These are phyloP conservation scores for Enteromius argenteus DNA, from an alignment of 2,797 vertebrate genomes.

Conservation along the genomic window DNA sequence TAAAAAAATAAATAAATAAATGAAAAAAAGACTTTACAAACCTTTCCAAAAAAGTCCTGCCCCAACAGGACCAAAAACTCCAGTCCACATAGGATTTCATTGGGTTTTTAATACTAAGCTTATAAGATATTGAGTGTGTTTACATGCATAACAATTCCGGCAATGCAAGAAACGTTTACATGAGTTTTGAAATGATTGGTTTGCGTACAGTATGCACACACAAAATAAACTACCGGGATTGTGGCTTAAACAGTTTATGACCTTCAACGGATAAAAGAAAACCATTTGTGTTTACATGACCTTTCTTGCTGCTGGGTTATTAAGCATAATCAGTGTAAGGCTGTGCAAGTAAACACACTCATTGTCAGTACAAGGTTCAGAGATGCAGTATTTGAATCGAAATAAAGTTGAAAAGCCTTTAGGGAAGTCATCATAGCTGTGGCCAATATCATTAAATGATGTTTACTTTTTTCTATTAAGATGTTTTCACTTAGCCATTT, in stretches of 20 bases:
- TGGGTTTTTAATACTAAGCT: not conserved
- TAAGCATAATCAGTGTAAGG: constrained; percentile 15
- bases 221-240: not conserved
- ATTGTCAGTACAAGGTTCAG: constrained; percentile 14
- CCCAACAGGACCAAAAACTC: not conserved
- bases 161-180: not conserved
- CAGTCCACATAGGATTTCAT: not conserved
- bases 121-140: constrained; percentile 20
- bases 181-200: not conserved
- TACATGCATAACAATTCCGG: not conserved
- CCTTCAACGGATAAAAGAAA: not conserved
- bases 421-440: constrained; percentile 11
- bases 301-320: constrained; percentile 10
- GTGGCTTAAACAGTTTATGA: not conserved
- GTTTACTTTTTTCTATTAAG: constrained; percentile 21
- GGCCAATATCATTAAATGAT: constrained; percentile 2
- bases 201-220: not conserved
- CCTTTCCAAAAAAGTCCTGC: not conserved
- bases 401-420: constrained; percentile 23
- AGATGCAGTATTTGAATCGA: constrained; percentile 31
- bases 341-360: constrained; percentile 26
- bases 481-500: constrained; percentile 25
- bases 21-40: not conserved
- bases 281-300: constrained; percentile 1
- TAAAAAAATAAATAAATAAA: too few relatives aligned